A percentile compares a stretch with the other conserved stretches of the same genome.
These are phyloP conservation scores for Cybosia mesomella DNA, from an alignment of 2,888 invertebrate genomes.

Conservation along the genomic window DNA sequence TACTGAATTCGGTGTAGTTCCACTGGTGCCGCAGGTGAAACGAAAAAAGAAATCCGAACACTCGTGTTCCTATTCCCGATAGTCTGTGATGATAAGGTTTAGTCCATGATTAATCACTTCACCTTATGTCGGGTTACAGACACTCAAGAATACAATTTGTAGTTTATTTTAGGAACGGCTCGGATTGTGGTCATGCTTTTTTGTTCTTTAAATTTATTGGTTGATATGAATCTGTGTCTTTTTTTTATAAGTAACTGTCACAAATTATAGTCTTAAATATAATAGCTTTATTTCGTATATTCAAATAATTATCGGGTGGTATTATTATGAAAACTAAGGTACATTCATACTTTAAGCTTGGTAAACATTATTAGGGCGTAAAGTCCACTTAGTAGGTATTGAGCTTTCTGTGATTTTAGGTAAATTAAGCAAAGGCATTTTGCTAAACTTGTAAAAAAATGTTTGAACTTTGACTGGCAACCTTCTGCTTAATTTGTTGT, in stretches of 20 bases:
- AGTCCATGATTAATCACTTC: conserved; percentile 62
- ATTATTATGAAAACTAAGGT: not conserved
- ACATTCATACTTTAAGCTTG: not conserved
- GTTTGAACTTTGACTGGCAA: too few relatives aligned
- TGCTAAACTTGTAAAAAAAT: too few relatives aligned
- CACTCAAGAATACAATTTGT: conserved; percentile 62
- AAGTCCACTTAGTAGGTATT: too few relatives aligned
- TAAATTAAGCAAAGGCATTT: too few relatives aligned
- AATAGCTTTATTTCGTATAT: conserved; percentile 12
- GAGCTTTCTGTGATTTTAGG: too few relatives aligned
- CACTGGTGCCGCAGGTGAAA: conserved; percentile 43
- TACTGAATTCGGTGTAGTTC: conserved; percentile 13
- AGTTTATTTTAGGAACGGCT: conserved; percentile 55
- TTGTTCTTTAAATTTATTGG: conserved; percentile 50
- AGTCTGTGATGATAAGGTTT: conserved; percentile 58
- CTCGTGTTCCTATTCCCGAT: conserved; percentile 57
- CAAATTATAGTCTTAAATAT: conserved; percentile 17
- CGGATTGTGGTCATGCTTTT: conserved; percentile 45
- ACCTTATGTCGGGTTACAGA: conserved; percentile 48
- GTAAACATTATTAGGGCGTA: too few relatives aligned
- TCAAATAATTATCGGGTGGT: not conserved
- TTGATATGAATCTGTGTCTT: conserved; percentile 30
- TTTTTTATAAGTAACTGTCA: conserved; percentile 31
- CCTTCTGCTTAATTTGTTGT: too few relatives aligned
- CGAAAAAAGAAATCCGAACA: conserved; percentile 38